These are phyloP conservation scores for Rallus crepitans DNA, from an alignment of 2,797 vertebrate species.

Conservation along the genomic window DNA sequence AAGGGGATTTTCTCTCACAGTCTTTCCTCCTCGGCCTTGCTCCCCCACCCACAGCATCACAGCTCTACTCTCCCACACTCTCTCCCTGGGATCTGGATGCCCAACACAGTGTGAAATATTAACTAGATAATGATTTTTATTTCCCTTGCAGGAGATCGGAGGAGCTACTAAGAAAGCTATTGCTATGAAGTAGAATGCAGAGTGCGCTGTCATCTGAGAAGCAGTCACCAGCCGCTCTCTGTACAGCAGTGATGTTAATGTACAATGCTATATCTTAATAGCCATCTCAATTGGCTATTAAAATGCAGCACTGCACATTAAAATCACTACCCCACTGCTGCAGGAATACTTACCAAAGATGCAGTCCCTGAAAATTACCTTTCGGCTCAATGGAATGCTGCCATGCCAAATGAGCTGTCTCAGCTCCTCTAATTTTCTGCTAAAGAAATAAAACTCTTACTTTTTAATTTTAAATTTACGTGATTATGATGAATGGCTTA, in stretches of 20 bases:
- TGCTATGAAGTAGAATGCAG: conserved; percentile 6
- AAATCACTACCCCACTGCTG: conserved; percentile 29
- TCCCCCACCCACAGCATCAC: neutral
- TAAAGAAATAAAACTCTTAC: conserved; percentile 6
- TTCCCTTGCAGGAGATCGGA: conserved; percentile 16
- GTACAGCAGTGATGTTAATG: conserved; percentile 15
- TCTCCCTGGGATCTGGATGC: neutral
- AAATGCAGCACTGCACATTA: conserved; percentile 54
- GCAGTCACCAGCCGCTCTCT: neutral
- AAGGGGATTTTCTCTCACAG: neutral
- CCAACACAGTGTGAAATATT: conserved; percentile 28
- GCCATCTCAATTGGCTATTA: conserved; percentile 55
- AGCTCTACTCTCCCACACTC: neutral
- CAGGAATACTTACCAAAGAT: conserved; percentile 29
- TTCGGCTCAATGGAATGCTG: conserved; percentile 22
- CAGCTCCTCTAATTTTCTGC: conserved; percentile 29
- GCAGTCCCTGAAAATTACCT: conserved; percentile 31
- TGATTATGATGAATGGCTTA: neutral
- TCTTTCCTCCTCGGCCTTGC: neutral
- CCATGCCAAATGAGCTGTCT: conserved; percentile 7
- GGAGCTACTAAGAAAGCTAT: neutral
- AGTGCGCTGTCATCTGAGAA: neutral
- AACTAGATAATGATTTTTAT: conserved; percentile 41
- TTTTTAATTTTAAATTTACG: conserved; percentile 35
- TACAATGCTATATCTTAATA: conserved; percentile 51